These are phyloP conservation scores for Campopleginae sp. DNA, from an alignment of 2,888 invertebrate species.

Conservation along the genomic window DNA sequence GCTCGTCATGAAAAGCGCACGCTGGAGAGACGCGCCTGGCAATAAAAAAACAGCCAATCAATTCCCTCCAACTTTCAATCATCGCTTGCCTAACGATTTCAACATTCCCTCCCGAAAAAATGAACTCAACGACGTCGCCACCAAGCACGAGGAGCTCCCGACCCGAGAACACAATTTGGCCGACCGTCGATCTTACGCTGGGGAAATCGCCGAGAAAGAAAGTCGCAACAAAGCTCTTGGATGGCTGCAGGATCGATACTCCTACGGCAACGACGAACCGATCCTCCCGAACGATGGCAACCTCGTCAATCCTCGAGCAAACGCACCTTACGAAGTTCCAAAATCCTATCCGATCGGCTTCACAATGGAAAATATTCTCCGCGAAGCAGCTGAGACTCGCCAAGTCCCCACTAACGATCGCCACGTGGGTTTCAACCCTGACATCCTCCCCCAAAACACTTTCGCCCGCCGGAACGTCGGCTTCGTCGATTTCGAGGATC, in stretches of 20 bases:
- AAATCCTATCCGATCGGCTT: conserved; percentile 73
- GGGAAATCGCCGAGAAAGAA: conserved; percentile 63
- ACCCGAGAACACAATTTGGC: not conserved
- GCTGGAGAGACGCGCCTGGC: conserved; percentile 77
- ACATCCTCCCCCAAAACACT: conserved; percentile 35
- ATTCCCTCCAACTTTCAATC: conserved; percentile 9
- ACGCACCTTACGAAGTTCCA: conserved; percentile 1
- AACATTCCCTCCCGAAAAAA: conserved; percentile 40
- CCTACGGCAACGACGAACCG: conserved; percentile 67
- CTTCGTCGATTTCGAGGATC: conserved; percentile 46
- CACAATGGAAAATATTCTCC: conserved; percentile 63
- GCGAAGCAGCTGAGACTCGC: conserved; percentile 62
- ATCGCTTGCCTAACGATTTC: not conserved
- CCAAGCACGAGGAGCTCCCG: not conserved
- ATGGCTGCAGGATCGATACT: conserved; percentile 77
- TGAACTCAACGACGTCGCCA: not conserved
- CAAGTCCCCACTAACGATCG: conserved; percentile 39
- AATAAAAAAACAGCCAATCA: conserved; percentile 52
- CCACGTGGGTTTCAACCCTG: conserved; percentile 58
- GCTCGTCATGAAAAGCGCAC: conserved; percentile 81
- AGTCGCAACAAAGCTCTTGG: conserved; percentile 73
- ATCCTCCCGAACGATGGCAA: conserved; percentile 20
- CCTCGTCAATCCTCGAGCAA: conserved; percentile 17
- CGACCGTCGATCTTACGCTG: conserved; percentile 45
- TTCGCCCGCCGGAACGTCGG: conserved; percentile 49